phyloP scores from a whole-genome alignment of 64 coral and sea anemone species.

The Actinia tenebrosa region DNA sequence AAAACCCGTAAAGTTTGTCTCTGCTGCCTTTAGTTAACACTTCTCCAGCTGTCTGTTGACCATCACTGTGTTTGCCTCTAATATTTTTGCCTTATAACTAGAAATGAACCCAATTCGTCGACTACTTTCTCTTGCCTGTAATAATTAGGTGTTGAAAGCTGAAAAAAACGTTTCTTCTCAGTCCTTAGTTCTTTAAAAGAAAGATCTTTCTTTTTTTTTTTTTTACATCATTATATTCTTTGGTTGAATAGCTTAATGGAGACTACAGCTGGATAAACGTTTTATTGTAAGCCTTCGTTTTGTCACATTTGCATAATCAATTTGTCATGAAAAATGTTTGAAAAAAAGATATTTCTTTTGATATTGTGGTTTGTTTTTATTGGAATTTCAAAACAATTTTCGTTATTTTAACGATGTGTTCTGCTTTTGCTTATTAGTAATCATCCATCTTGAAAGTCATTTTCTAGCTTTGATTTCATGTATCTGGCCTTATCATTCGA shows the following conservation, averaged over 20 bases:
- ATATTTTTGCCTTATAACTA: not conserved
- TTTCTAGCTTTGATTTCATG: no score
- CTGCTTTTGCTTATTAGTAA: not conserved
- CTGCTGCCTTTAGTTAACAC: not conserved
- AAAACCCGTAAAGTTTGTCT: constrained; percentile 9
- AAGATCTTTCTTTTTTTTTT: not conserved
- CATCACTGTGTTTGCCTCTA: not conserved
- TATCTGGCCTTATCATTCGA: not conserved
- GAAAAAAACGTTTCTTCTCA: not conserved
- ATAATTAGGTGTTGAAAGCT: not conserved
- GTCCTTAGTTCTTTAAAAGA: not conserved
- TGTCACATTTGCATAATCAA: not conserved
- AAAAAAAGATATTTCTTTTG: not conserved
- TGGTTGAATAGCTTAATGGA: not conserved
- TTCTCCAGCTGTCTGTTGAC: not conserved
- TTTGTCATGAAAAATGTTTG: not conserved
- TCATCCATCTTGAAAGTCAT: not conserved
- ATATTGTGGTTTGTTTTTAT: not conserved
- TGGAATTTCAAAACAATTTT: not conserved
- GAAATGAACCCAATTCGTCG: not conserved
- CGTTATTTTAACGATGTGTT: not conserved
- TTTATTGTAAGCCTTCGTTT: not conserved
- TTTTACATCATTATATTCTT: not conserved
- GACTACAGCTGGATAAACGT: not conserved
- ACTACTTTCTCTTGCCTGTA: not conserved